Evolutionary conservation across 2,888 invertebrate genomes (phyloP), one percentile per base, ranked within the genome.

Genomic region (Bembecia ichneumoniformis): DNA sequence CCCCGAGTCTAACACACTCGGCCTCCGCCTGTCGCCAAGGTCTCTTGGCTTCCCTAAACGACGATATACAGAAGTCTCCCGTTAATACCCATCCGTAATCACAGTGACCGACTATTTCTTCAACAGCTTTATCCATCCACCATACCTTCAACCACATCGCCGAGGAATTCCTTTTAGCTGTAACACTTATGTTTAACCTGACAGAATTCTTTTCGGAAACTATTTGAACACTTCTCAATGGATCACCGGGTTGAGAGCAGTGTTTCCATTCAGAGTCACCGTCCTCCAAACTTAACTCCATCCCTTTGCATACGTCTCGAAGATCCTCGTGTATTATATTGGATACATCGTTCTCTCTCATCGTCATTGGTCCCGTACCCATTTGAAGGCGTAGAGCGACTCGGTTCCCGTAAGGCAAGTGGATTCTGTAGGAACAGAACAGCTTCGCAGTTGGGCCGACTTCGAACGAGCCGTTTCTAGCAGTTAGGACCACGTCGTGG

Each of bases 51-150:
- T 88, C 86, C 58, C 92, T 89, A 52, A 91, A 78, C 4, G 90
- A 89, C 49, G 90, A 74, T 60, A 93, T 86, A 66, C 93, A 93
- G 70, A 91, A 91, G 58, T 91, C 91, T 47, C 90, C 88, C 52
- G 91, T 81, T 3, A 90, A 78, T 52, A 93, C 89, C 92, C 93
- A 93, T 0, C 92, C 92, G 58, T 91, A 93, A 46, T 90, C 91
- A 71, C 93, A 93, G 56, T 89, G 88, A 1, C 90, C 90, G 17
- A 91, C 90, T 2, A 92, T 72, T 17, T 90, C 90, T 3, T 89
- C 87, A 3, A 91, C 74, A 1, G 90, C 87, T 58, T 90, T 89
- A 47, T 92, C 91, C 71, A 88, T 88, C 81, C 92, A 92, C 72
- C 89, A 89, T 51, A 91, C 87, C 57, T 89, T 89, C 58, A 92